These are phyloP conservation scores for Colletes collaris DNA, from an alignment of 2,888 invertebrate genomes.

Conservation along the genomic window DNA sequence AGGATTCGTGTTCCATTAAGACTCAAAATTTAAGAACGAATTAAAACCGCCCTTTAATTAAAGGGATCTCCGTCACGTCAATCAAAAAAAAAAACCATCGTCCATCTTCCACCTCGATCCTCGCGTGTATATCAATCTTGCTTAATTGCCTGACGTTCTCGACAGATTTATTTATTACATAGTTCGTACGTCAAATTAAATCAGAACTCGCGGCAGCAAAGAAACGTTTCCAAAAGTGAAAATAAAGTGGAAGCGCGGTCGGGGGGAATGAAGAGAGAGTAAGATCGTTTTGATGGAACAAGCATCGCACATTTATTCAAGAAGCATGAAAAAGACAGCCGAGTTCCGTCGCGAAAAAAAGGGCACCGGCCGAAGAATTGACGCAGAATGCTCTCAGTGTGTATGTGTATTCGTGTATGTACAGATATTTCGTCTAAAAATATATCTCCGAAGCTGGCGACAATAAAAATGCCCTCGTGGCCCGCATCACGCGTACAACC, in stretches of 20 bases:
- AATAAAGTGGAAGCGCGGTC: too few species aligned
- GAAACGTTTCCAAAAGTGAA: too few species aligned
- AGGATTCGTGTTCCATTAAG: too few species aligned
- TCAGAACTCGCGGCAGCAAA: too few species aligned
- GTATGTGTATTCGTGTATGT: constrained; percentile 10
- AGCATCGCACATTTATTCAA: constrained; percentile 48
- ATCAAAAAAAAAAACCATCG: too few species aligned
- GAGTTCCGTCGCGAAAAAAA: constrained; percentile 32
- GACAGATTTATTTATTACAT: neutral
- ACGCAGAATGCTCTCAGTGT: constrained; percentile 14
- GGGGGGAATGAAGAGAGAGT: neutral
- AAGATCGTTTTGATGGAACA: constrained; percentile 29
- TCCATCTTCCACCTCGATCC: too few species aligned
- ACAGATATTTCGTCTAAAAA: constrained; percentile 52
- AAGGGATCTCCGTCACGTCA: too few species aligned
- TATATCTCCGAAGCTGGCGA: constrained; percentile 50
- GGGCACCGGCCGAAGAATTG: constrained; percentile 28
- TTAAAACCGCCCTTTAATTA: too few species aligned
- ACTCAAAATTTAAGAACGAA: too few species aligned
- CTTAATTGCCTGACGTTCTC: neutral
- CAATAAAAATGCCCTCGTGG: constrained; percentile 28
- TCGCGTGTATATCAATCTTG: too few species aligned
- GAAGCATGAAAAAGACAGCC: constrained; percentile 45
- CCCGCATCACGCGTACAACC: constrained; percentile 4
- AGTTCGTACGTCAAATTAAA: too few species aligned